A percentile compares a stretch with the other conserved stretches of the same genome.
These are phyloP conservation scores for Scaptomyza parva DNA, from an alignment of 2,888 invertebrate genomes.

Conservation along the genomic window DNA sequence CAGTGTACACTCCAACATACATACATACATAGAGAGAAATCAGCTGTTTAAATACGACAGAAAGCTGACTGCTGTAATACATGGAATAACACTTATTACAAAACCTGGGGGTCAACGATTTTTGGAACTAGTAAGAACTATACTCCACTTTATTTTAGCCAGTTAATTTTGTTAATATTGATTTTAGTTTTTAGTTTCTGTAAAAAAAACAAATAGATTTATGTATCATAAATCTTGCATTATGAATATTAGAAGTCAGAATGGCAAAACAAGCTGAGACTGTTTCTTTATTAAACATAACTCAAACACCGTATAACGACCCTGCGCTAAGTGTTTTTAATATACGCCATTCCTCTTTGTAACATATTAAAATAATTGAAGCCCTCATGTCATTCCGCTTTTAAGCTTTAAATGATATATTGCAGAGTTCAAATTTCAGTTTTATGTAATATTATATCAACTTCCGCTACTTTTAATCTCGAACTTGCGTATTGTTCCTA, in stretches of 20 bases:
- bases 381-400: not conserved
- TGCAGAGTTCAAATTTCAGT: conserved; percentile 43
- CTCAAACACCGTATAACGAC: no score
- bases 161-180: not conserved
- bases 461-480: conserved; percentile 46
- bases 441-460: conserved; percentile 37
- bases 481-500: conserved; percentile 17
- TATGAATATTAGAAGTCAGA: no score
- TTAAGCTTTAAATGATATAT: conserved; percentile 5
- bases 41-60: conserved; percentile 40
- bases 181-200: no score
- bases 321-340: no score
- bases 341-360: no score
- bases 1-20: not conserved
- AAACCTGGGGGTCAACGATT: not conserved
- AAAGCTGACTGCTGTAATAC: conserved; percentile 45
- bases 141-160: not conserved
- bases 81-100: not conserved
- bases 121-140: not conserved
- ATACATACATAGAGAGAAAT: conserved; percentile 6
- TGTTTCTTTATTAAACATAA: no score
- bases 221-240: no score
- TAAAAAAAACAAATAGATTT: no score
- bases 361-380: no score
- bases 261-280: no score